These are phyloP conservation scores for Polypedilum vanderplanki DNA, from an alignment of 1,140 invertebrate species.

Conservation along the genomic window DNA sequence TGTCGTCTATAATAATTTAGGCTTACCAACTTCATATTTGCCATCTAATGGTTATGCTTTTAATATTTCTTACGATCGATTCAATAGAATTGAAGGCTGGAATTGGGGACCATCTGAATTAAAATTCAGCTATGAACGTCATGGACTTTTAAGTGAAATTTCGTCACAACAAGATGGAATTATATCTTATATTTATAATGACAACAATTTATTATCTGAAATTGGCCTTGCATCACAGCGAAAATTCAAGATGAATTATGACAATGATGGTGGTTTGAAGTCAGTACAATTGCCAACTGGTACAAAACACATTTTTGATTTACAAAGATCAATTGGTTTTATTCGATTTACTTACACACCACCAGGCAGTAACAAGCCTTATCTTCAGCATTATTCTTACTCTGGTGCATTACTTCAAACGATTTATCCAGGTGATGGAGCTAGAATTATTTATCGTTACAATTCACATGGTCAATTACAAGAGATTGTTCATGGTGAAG, in stretches of 20 bases:
- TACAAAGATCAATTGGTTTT: conserved; percentile 74
- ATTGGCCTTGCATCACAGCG: conserved; percentile 84
- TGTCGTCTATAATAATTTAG: conserved; percentile 78
- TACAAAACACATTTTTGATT: conserved; percentile 81
- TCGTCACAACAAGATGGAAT: conserved; percentile 73
- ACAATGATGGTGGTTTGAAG: conserved; percentile 75
- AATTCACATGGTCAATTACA: conserved; percentile 76
- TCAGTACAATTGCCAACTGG: conserved; percentile 77
- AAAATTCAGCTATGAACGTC: conserved; percentile 77
- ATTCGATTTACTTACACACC: conserved; percentile 82
- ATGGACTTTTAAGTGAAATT: conserved; percentile 78
- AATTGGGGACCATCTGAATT: conserved; percentile 81
- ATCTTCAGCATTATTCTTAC: conserved; percentile 84
- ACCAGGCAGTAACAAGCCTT: conserved; percentile 74
- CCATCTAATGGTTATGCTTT: conserved; percentile 68
- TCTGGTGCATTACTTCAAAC: conserved; percentile 78
- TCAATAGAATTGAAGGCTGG: conserved; percentile 87
- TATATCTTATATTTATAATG: conserved; percentile 70
- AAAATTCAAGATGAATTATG: conserved; percentile 77
- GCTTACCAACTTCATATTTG: conserved; percentile 71
- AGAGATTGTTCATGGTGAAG: conserved; percentile 78
- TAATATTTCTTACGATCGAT: conserved; percentile 85
- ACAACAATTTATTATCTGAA: conserved; percentile 75
- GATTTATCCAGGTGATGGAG: conserved; percentile 83
- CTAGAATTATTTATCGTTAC: conserved; percentile 82